These are phyloP conservation scores for Eumeta japonica DNA, from an alignment of 1,140 invertebrate species.

Conservation along the genomic window DNA sequence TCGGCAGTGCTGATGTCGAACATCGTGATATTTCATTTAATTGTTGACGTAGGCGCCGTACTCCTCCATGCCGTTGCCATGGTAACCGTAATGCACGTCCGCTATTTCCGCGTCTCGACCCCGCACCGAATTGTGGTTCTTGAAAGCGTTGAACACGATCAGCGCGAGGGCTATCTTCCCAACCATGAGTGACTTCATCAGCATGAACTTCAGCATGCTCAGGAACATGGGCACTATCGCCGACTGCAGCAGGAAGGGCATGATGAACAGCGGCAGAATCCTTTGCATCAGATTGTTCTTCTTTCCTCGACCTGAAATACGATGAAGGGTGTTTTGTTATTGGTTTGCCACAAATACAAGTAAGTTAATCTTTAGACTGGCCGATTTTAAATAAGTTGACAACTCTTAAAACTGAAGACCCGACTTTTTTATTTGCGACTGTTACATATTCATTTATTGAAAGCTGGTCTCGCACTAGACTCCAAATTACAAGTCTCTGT, in stretches of 20 bases:
- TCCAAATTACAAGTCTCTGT: too few relatives aligned
- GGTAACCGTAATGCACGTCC: conserved; percentile 55
- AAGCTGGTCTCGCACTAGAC: too few relatives aligned
- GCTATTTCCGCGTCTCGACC: conserved; percentile 38
- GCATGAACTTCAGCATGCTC: conserved; percentile 62
- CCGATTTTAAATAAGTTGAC: too few relatives aligned
- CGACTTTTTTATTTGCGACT: too few relatives aligned
- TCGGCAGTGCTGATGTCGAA: too few relatives aligned
- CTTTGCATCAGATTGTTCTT: conserved; percentile 59
- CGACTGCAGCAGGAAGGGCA: conserved; percentile 66
- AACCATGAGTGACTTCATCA: conserved; percentile 64
- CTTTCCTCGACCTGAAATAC: conserved; percentile 52
- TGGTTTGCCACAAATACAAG: too few relatives aligned
- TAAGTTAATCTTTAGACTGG: too few relatives aligned
- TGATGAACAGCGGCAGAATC: conserved; percentile 62
- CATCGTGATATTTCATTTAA: too few relatives aligned
- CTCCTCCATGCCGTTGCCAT: conserved; percentile 54
- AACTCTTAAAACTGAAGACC: too few relatives aligned
- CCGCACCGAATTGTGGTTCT: conserved; percentile 49
- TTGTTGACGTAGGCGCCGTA: conserved; percentile 54
- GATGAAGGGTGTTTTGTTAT: background rate
- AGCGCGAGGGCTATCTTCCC: conserved; percentile 65
- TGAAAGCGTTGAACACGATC: conserved; percentile 61
- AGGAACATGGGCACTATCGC: conserved; percentile 63
- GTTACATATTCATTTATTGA: too few relatives aligned